These are phyloP conservation scores for Camptogramma bilineatum DNA, from an alignment of 2,888 invertebrate species.

Conservation along the genomic window DNA sequence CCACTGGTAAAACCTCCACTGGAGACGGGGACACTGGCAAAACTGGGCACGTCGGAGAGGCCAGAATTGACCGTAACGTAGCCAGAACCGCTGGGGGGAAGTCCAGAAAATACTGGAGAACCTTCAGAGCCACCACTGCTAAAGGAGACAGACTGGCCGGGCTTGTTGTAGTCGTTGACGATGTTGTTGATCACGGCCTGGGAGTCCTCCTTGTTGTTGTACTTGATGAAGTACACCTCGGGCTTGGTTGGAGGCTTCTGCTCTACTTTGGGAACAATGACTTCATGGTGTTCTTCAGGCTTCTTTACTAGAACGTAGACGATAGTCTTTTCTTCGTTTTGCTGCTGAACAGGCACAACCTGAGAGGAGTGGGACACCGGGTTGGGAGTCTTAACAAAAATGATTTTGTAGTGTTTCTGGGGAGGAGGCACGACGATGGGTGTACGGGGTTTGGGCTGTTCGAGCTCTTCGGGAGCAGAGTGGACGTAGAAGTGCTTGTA, in stretches of 20 bases:
- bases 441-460: conserved; percentile 84
- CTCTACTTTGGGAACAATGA: conserved; percentile 87
- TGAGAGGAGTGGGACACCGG: conserved; percentile 87
- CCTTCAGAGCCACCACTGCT: conserved; percentile 32
- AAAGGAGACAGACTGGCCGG: conserved; percentile 44
- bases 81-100: conserved; percentile 6
- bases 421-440: conserved; percentile 86
- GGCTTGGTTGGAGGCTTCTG: conserved; percentile 91
- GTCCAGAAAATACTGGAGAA: conserved; percentile 9
- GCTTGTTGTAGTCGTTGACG: conserved; percentile 68
- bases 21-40: conserved; percentile 13
- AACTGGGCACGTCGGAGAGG: conserved; percentile 12
- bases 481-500: conserved; percentile 84
- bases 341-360: conserved; percentile 87
- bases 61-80: conserved; percentile 14
- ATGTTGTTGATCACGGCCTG: conserved; percentile 77
- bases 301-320: conserved; percentile 92
- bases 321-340: conserved; percentile 90
- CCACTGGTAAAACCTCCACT: conserved; percentile 26
- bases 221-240: conserved; percentile 92
- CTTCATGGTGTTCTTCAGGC: conserved; percentile 89
- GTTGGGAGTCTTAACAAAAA: conserved; percentile 91
- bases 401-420: conserved; percentile 92
- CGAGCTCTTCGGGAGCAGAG: conserved; percentile 79
- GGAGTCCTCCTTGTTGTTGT: conserved; percentile 88